phyloP scores from a whole-genome alignment of 2,797 vertebrate genomes.

The Rhinophrynus dorsalis region DNA sequence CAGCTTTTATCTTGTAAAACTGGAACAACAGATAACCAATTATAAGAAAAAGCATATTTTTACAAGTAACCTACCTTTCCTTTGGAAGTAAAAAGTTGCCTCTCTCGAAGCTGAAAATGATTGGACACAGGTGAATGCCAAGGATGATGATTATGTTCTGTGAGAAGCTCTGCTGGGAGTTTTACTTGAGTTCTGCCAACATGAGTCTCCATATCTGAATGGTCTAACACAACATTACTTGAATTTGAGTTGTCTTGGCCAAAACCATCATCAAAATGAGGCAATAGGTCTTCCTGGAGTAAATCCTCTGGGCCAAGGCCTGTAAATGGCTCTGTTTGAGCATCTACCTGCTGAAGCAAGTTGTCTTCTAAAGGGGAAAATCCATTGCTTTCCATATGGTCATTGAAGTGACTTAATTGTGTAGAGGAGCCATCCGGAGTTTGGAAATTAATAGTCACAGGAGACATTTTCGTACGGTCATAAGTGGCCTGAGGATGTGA shows the following conservation, averaged over 20 bases:
- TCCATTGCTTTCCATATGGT: conserved; percentile 79
- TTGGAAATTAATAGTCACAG: conserved; percentile 82
- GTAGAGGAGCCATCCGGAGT: conserved; percentile 76
- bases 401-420: conserved; percentile 76
- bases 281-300: conserved; percentile 86
- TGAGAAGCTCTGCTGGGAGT: conserved; percentile 58
- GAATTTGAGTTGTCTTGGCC: conserved; percentile 72
- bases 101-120: conserved; percentile 60
- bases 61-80: conserved; percentile 65
- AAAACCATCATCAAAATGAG: conserved; percentile 86
- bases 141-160: conserved; percentile 57
- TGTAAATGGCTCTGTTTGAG: conserved; percentile 81
- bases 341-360: conserved; percentile 79
- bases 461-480: conserved; percentile 84
- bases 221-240: conserved; percentile 66
- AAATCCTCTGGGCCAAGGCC: conserved; percentile 86
- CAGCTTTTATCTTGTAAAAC: too few relatives aligned
- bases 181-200: conserved; percentile 61
- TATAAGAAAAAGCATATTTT: too few relatives aligned
- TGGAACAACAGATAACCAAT: too few relatives aligned
- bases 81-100: conserved; percentile 57
- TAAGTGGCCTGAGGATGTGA: conserved; percentile 82
- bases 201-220: conserved; percentile 69
- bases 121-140: conserved; percentile 68
- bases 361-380: conserved; percentile 84